Evolutionary conservation across 2,888 invertebrate genomes (phyloP), one percentile per base, ranked within the genome.

Genomic region (Pollenia griseotomentosa): DNA sequence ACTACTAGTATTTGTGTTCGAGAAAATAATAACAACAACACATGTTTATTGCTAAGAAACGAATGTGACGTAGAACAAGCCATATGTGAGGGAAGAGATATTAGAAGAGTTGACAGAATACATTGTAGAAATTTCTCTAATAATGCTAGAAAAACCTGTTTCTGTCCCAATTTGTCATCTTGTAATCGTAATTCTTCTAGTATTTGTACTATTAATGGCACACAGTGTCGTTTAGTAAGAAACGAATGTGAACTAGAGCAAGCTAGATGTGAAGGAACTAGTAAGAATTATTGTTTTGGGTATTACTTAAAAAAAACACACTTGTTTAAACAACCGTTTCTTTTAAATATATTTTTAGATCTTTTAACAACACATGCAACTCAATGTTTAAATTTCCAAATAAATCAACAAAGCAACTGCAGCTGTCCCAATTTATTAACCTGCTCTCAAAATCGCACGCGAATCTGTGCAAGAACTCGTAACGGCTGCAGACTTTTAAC

Each of bases 231-330:
- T 12, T 55, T 80, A 14, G 4, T 85, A n/a, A 48, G 75, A 44
- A 81, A 71, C 63, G 57, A 80, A 9, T 80, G 85, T 61, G 80
- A 80, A 75, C 57, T 80, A 55, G 80, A 81, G 53, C 70, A 77
- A 51, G 33, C 23, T 3, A 48, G 46, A 42, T 85, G 80, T 77
- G 70, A 75, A 48, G 80, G 75, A 14, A 53, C 19, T 14, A 53
- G 85, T 85, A 68, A 83, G 65, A 63, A 33, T 44, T 8, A 71
- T 48, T 46, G 9, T 12, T 10, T 44, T 10, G 12, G 68, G 33
- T 11, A 7, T 23, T 70, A 10, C 5, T 16, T 59, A 44, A 11
- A 57, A 55, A 23, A 23, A 23, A 23, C 71, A 83, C 71, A 78
- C 71, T 51, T 83, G 83, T 55, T 19, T 65, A 53, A 79, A 79